These are phyloP conservation scores for Drosophila grimshawi DNA, from an alignment of 1,140 invertebrate genomes.

Conservation along the genomic window DNA sequence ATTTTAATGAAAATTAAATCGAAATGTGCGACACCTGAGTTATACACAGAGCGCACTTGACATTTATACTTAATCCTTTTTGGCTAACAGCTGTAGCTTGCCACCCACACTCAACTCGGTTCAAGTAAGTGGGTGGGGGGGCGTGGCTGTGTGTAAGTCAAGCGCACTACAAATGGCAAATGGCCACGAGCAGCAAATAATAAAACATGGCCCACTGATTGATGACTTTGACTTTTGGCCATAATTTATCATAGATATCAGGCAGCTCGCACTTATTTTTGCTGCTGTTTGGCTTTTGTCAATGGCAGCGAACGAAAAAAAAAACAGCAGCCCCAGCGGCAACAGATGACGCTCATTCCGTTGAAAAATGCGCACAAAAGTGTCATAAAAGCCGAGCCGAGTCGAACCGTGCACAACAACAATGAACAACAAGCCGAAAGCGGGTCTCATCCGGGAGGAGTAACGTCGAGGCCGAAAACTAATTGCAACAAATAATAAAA, in stretches of 20 bases:
- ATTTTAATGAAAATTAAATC: slow-evolving; percentile 84
- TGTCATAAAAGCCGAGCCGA: slow-evolving; percentile 67
- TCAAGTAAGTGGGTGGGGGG: background rate
- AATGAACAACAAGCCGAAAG: slow-evolving; percentile 2
- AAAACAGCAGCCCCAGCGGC: slow-evolving; percentile 47
- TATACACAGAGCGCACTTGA: slow-evolving; percentile 53
- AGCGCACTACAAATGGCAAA: slow-evolving; percentile 55
- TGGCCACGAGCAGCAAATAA: slow-evolving; percentile 74
- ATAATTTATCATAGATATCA: slow-evolving; percentile 81
- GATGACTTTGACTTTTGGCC: slow-evolving; percentile 81
- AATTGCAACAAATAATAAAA: slow-evolving; percentile 82
- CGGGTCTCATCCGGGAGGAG: background rate
- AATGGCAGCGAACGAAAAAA: slow-evolving; percentile 14
- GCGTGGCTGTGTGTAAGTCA: slow-evolving; percentile 1
- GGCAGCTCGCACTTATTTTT: slow-evolving; percentile 38
- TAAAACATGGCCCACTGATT: slow-evolving; percentile 77
- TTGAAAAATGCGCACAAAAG: slow-evolving; percentile 77
- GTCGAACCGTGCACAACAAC: slow-evolving; percentile 17
- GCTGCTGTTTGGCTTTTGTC: slow-evolving; percentile 55
- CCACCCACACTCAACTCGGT: background rate
- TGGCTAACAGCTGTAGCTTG: slow-evolving; percentile 27
- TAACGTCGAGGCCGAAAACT: slow-evolving; percentile 57
- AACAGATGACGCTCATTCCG: slow-evolving; percentile 77
- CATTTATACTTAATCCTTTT: slow-evolving; percentile 76
- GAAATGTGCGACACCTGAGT: slow-evolving; percentile 77